A percentile compares a stretch with the other conserved stretches of the same genome.
These are phyloP conservation scores for Drosophila robusta DNA, from an alignment of 2,888 invertebrate genomes.

Conservation along the genomic window DNA sequence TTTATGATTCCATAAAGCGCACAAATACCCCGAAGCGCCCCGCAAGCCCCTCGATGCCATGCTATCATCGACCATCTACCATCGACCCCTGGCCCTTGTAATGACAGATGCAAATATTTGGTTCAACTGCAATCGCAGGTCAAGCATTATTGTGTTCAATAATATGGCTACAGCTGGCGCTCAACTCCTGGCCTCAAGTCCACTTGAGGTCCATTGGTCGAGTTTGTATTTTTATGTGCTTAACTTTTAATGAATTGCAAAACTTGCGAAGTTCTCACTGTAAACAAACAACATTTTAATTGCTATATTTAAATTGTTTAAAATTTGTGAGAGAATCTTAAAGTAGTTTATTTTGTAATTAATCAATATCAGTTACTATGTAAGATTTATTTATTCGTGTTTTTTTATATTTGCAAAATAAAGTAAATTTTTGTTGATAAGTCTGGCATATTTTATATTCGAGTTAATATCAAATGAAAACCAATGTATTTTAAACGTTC, in stretches of 20 bases:
- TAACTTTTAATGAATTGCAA: constrained; percentile 22
- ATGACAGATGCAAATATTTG: constrained; percentile 72
- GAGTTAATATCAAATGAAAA: too few relatives aligned
- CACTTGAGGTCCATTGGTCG: background rate
- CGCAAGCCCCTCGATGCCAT: background rate
- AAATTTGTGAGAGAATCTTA: too few relatives aligned
- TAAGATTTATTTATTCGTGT: too few relatives aligned
- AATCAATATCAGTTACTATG: too few relatives aligned
- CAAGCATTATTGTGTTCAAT: constrained; percentile 20
- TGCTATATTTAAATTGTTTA: background rate
- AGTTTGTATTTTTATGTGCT: constrained; percentile 1
- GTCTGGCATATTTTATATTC: too few relatives aligned
- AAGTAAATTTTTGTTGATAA: too few relatives aligned
- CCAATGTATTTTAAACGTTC: too few relatives aligned
- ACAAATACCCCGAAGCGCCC: constrained; percentile 7
- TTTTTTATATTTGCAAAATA: too few relatives aligned
- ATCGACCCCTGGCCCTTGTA: constrained; percentile 37
- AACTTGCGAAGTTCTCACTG: background rate
- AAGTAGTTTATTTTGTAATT: too few relatives aligned
- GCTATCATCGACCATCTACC: constrained; percentile 4
- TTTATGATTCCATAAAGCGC: constrained; percentile 70
- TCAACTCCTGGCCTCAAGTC: constrained; percentile 8
- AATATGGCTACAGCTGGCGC: constrained; percentile 15
- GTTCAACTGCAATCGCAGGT: constrained; percentile 32
- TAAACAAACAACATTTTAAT: constrained; percentile 24